Percentiles rank a stretch among this genome's conserved stretches.
Conservation (phyloP, 2,113 vertebrate species). For the Sorex araneus region DNA sequence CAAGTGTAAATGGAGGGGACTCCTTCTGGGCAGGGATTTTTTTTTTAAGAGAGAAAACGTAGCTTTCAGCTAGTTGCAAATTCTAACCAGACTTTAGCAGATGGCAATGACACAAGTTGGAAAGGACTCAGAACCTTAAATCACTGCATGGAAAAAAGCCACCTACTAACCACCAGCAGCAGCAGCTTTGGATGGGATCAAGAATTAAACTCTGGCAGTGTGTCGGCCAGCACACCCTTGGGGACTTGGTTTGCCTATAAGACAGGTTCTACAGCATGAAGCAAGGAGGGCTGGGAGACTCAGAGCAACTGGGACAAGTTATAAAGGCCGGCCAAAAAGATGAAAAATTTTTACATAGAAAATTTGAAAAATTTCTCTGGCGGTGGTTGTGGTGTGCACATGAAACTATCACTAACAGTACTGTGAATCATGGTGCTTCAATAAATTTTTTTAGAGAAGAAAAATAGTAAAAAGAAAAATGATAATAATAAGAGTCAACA, state of each 20-base stretch:
- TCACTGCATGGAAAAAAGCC: background rate
- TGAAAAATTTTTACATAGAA: no score
- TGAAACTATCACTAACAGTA: no score
- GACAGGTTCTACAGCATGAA: background rate
- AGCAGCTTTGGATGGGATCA: background rate
- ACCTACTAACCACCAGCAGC: background rate
- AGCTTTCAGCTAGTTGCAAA: background rate
- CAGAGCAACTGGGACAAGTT: background rate
- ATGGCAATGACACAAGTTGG: background rate
- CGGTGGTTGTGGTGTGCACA: no score
- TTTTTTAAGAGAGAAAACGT: background rate
- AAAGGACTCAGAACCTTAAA: conserved; percentile 38
- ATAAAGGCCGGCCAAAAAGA: no score
- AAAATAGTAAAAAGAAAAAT: no score
- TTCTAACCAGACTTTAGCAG: background rate
- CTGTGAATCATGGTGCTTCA: no score
- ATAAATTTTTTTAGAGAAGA: no score
- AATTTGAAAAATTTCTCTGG: no score
- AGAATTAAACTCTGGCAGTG: background rate
- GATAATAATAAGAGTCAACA: no score
- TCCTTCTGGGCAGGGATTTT: background rate
- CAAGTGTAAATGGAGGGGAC: background rate
- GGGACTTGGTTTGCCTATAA: background rate
- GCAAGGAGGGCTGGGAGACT: background rate
- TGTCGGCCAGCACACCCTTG: background rate